Base-by-base conservation (phyloP, 1,140 invertebrate species). In the Sinonovacula constricta region DNA sequence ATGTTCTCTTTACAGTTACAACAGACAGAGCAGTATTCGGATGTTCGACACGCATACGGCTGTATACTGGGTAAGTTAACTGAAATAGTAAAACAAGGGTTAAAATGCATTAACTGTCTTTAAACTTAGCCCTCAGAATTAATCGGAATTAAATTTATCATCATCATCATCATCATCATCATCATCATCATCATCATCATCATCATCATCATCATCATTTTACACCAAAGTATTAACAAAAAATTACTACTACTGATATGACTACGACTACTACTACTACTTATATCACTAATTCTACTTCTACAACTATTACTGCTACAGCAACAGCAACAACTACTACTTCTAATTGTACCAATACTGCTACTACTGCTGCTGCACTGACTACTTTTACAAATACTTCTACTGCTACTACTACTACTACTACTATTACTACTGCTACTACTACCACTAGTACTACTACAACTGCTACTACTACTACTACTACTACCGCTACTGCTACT, bases 151-250 rank as follows among this genome's bases (percentile, higher is more conserved):
- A n/a, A n/a, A n/a, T n/a, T n/a, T n/a, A 49, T 49, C 45, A 49
- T 49, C 45, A 49, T 49, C 45, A 49, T 49, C 45, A 49, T 49
- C 45, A 49, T 49, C 45, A 49, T 49, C 45, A 49, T 49, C 45
- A 49, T 49, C 45, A 49, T 49, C 45, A 49, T 49, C 45, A 49
- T 49, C 45, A 49, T 49, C 45, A 49, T 49, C 45, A 49, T 49
- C 45, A 49, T 49, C 45, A 49, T 49, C 45, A 49, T 49, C 45
- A 49, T 49, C 45, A 49, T 62, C 5, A 26, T 62, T n/a, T n/a
- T n/a, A n/a, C n/a, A n/a, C n/a, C n/a, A n/a, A n/a, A n/a, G n/a
- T n/a, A n/a, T n/a, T n/a, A n/a, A n/a, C n/a, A n/a, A n/a, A n/a
- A n/a, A n/a, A 3, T 26, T 4, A 26, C 53, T 15, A 54, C 15